phyloP scores from a whole-genome alignment of 1,140 invertebrate genomes.

The Zophobas atratus region DNA sequence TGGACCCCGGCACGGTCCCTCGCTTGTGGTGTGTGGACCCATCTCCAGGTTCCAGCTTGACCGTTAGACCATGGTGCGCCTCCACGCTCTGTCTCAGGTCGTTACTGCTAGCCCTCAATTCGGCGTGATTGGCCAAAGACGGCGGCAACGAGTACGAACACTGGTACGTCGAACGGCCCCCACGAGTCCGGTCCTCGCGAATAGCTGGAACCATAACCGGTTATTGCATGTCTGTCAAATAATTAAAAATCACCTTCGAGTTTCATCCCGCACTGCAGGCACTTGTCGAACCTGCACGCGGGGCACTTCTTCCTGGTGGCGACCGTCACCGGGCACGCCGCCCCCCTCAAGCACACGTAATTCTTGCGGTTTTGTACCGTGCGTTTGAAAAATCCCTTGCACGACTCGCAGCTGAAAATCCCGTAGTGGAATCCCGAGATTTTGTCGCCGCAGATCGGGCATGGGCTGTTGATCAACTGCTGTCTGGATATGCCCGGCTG shows the following conservation, averaged over 20 bases:
- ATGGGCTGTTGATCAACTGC: slow-evolving; percentile 82
- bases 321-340: slow-evolving; percentile 92
- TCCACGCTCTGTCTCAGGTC: slow-evolving; percentile 62
- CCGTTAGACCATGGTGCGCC: slow-evolving; percentile 61
- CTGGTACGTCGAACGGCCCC: slow-evolving; percentile 95
- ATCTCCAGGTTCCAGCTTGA: slow-evolving; percentile 65
- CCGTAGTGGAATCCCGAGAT: slow-evolving; percentile 97
- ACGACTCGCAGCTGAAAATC: slow-evolving; percentile 97
- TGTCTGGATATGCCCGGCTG: slow-evolving; percentile 88
- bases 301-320: slow-evolving; percentile 97
- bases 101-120: slow-evolving; percentile 67
- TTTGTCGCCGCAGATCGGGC: slow-evolving; percentile 95
- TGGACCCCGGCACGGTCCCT: slow-evolving; percentile 60
- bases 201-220: slow-evolving; percentile 80
- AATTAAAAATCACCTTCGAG: slow-evolving; percentile 81
- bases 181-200: slow-evolving; percentile 92
- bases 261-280: slow-evolving; percentile 96
- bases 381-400: slow-evolving; percentile 98
- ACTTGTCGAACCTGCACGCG: slow-evolving; percentile 97
- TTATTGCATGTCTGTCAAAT: not conserved
- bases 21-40: slow-evolving; percentile 56
- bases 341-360: slow-evolving; percentile 93
- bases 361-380: slow-evolving; percentile 98
- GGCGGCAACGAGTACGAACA: slow-evolving; percentile 91
- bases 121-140: slow-evolving; percentile 72